Conservation (phyloP, 2,797 vertebrate species). For the Enoplosus armatus region DNA sequence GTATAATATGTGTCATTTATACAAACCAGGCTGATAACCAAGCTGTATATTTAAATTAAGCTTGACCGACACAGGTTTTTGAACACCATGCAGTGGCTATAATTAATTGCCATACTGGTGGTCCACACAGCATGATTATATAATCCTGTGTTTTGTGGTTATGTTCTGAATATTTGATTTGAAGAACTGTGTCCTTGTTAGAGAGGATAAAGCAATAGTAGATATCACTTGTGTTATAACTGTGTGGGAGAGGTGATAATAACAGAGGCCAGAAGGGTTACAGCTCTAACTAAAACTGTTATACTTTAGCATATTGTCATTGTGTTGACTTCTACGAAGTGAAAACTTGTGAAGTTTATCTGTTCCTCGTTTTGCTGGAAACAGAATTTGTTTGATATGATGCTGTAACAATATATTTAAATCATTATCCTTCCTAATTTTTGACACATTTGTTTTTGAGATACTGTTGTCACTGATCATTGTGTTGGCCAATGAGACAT, state of each 20-base stretch:
- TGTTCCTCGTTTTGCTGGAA: not conserved
- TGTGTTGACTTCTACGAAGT: not conserved
- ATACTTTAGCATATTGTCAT: conserved; percentile 22
- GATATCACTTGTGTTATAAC: conserved; percentile 22
- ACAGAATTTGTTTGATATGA: not conserved
- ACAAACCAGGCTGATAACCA: not conserved
- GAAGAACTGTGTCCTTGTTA: not conserved
- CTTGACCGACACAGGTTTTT: not conserved
- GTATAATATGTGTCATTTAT: conserved; percentile 1
- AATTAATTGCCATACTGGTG: not conserved
- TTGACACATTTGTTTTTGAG: not conserved
- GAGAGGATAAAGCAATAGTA: not conserved
- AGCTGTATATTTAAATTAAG: not conserved
- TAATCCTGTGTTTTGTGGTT: not conserved
- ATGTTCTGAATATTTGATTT: conserved; percentile 5
- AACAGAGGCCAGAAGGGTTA: conserved; percentile 35
- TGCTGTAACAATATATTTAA: not conserved
- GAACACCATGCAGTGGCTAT: not conserved
- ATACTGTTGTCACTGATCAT: not conserved
- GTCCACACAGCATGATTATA: not conserved
- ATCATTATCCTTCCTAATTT: not conserved
- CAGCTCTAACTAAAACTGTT: conserved; percentile 31
- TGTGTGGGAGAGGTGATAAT: conserved; percentile 49
- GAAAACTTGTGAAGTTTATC: not conserved
- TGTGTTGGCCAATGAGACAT: not conserved